Conservation (phyloP, 1,140 invertebrate species). For the Drosophila hydei region DNA sequence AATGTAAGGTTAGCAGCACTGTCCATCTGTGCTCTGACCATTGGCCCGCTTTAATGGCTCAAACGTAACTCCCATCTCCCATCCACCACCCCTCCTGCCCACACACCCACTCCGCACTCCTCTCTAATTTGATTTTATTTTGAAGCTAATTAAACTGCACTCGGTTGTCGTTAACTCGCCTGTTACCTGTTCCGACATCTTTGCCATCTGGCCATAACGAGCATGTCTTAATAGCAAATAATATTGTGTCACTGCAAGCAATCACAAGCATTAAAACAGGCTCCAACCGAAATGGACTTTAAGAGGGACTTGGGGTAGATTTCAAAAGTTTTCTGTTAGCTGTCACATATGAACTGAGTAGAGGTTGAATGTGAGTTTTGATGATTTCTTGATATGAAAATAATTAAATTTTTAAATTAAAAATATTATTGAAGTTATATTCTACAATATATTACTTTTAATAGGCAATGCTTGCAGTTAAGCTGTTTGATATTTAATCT, state of each 20-base stretch:
- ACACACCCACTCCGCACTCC: not conserved
- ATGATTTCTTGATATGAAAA: too few species aligned
- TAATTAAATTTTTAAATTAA: too few species aligned
- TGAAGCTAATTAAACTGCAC: conserved; percentile 79
- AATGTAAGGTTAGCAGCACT: conserved; percentile 60
- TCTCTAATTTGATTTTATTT: conserved; percentile 75
- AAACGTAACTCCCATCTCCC: not conserved
- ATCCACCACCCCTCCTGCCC: too few species aligned
- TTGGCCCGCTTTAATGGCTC: conserved; percentile 41
- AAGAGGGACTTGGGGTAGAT: too few species aligned
- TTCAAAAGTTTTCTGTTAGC: too few species aligned
- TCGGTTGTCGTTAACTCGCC: conserved; percentile 59
- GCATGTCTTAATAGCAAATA: conserved; percentile 37
- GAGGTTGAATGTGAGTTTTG: too few species aligned
- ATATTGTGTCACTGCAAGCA: conserved; percentile 45
- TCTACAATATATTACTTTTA: too few species aligned
- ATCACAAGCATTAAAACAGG: not conserved
- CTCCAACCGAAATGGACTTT: too few species aligned
- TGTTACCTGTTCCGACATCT: conserved; percentile 16
- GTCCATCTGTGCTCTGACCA: conserved; percentile 38
- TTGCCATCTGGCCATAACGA: conserved; percentile 30
- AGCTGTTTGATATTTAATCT: too few species aligned
- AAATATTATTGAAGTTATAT: too few species aligned
- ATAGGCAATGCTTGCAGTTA: too few species aligned
- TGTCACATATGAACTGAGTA: too few species aligned